Evolutionary conservation across 1,140 invertebrate species (phyloP).

Genomic region (Lerema accius): DNA sequence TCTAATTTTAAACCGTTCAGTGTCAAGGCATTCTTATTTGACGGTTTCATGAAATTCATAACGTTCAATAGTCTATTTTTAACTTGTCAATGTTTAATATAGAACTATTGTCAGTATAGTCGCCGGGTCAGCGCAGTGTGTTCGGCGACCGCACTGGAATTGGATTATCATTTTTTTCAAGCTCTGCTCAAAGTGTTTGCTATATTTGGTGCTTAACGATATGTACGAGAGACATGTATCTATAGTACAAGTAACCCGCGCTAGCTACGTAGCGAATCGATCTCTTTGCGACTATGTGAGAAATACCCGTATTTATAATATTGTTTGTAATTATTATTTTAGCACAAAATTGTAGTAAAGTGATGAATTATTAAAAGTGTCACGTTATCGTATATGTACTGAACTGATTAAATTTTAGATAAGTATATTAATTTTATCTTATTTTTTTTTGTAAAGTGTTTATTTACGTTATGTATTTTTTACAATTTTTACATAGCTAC

Average conservation of each 20-base stretch:
- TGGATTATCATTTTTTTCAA: not conserved
- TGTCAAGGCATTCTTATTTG: too few relatives aligned
- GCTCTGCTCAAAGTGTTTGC: conserved; percentile 5
- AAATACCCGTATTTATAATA: not conserved
- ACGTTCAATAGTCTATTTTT: too few relatives aligned
- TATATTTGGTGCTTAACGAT: conserved; percentile 23
- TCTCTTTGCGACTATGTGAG: not conserved
- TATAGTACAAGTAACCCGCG: not conserved
- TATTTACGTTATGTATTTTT: not conserved
- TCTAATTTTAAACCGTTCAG: too few relatives aligned
- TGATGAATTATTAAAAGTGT: not conserved
- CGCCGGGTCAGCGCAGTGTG: conserved; percentile 2
- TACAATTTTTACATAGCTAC: not conserved
- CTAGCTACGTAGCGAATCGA: conserved; percentile 1
- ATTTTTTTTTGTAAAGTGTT: not conserved
- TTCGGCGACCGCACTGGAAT: not conserved
- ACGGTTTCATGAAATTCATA: too few relatives aligned
- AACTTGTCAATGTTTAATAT: too few relatives aligned
- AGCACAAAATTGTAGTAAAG: conserved; percentile 15
- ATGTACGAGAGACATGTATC: not conserved
- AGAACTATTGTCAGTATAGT: too few relatives aligned
- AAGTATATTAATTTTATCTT: not conserved
- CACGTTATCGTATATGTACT: not conserved
- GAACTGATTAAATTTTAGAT: not conserved
- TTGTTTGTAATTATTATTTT: conserved; percentile 14